Conservation (phyloP, 2,888 invertebrate genomes). For the Tetranychus piercei region DNA sequence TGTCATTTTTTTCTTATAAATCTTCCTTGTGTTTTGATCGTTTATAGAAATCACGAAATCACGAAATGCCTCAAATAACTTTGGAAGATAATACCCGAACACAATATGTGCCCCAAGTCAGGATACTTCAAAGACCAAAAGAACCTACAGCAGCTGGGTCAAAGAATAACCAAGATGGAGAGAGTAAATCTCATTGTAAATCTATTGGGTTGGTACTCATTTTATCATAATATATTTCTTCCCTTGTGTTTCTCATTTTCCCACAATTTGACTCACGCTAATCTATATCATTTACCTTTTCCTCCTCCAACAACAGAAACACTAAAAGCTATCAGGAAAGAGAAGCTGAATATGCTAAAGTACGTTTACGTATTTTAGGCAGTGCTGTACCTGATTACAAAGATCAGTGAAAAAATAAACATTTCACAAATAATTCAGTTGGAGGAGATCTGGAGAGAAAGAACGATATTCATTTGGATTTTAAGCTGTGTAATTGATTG, state of each 20-base stretch:
- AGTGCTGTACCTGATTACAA: constrained; percentile 39
- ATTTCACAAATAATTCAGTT: no score
- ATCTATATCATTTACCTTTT: neutral
- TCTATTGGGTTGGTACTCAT: neutral
- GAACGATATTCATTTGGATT: no score
- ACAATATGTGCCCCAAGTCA: constrained; percentile 60
- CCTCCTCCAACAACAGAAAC: neutral
- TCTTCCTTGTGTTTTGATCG: no score
- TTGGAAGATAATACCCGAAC: constrained; percentile 54
- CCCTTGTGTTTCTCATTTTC: neutral
- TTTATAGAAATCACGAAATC: no score
- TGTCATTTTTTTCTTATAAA: no score
- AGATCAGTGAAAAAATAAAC: neutral
- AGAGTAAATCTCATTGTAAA: neutral
- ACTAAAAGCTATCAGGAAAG: constrained; percentile 42
- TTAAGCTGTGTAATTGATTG: no score
- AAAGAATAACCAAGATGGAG: constrained; percentile 24
- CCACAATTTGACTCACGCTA: neutral
- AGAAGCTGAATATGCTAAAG: constrained; percentile 82
- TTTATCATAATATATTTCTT: neutral
- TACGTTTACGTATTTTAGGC: constrained; percentile 69
- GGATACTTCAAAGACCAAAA: constrained; percentile 56
- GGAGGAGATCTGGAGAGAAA: no score
- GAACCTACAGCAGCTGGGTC: constrained; percentile 27
- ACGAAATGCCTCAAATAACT: neutral